A percentile compares a stretch with the other conserved stretches of the same genome.
Evolutionary conservation across 2,113 vertebrate species (phyloP).

Genomic region (Hemicordylus capensis): DNA sequence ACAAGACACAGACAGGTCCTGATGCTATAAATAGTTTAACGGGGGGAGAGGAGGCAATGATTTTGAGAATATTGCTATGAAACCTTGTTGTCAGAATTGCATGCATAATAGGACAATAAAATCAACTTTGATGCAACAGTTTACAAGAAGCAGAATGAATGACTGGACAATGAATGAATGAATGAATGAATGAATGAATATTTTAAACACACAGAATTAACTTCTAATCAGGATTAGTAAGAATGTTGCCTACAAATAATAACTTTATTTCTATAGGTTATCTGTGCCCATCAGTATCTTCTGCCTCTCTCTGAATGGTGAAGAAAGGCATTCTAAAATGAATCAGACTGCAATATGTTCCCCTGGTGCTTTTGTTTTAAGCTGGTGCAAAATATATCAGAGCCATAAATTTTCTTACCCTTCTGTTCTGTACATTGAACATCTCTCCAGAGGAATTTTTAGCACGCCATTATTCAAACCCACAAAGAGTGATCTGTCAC

Average conservation of each 20-base stretch:
- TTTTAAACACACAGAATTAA: neutral
- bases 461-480: constrained; percentile 89
- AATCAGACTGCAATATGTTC: constrained; percentile 42
- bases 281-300: constrained; percentile 13
- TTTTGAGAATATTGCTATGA: neutral
- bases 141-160: neutral
- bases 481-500: constrained; percentile 91
- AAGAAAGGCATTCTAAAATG: constrained; percentile 36
- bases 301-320: constrained; percentile 1
- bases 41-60: constrained; percentile 10
- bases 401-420: constrained; percentile 79
- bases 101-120: constrained; percentile 34
- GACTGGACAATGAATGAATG: neutral
- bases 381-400: constrained; percentile 33
- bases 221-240: constrained; percentile 39
- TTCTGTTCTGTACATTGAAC: constrained; percentile 87
- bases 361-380: constrained; percentile 42
- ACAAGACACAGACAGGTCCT: neutral
- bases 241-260: constrained; percentile 6
- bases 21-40: no score
- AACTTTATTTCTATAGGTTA: constrained; percentile 7
- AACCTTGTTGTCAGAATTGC: constrained; percentile 1
- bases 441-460: constrained; percentile 94
- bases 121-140: constrained; percentile 4
- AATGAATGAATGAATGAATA: constrained; percentile 22